A percentile compares a stretch with the other conserved stretches of the same genome.
phyloP scores from a whole-genome alignment of 2,113 vertebrate genomes.

The Perognathus longimembris region DNA sequence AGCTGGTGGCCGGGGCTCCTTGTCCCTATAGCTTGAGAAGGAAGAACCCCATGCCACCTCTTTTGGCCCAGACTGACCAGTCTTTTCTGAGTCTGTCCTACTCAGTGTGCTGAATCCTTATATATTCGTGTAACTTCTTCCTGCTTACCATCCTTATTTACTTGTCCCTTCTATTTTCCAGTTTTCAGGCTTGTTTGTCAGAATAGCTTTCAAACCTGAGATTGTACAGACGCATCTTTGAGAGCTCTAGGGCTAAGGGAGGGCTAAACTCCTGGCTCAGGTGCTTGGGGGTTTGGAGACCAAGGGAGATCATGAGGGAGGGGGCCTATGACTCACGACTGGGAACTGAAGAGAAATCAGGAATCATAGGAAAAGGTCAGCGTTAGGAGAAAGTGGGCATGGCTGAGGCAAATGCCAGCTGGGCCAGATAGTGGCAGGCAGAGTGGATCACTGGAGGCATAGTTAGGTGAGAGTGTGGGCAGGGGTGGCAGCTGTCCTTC shows the following conservation, averaged over 20 bases:
- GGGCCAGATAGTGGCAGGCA: not conserved
- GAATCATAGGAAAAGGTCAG: not conserved
- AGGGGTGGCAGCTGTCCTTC: not conserved
- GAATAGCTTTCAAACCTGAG: not conserved
- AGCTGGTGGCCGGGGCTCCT: not conserved
- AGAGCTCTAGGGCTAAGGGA: too few relatives aligned
- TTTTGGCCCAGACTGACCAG: not conserved
- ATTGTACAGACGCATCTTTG: not conserved
- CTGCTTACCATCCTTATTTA: not conserved
- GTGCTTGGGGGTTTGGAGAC: not conserved
- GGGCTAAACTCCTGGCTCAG: not conserved
- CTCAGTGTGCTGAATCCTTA: not conserved
- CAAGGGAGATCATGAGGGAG: not conserved
- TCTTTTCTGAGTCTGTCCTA: not conserved
- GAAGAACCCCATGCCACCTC: not conserved
- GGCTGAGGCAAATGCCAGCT: not conserved
- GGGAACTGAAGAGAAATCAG: not conserved
- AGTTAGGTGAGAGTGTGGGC: not conserved
- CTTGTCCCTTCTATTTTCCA: not conserved
- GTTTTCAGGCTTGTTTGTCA: not conserved
- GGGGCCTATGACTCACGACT: not conserved
- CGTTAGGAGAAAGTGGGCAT: not conserved
- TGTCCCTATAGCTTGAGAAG: not conserved
- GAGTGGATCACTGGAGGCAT: not conserved
- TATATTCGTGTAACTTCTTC: not conserved